These are phyloP conservation scores for Sisyra nigra DNA, from an alignment of 2,888 invertebrate genomes.

Conservation along the genomic window DNA sequence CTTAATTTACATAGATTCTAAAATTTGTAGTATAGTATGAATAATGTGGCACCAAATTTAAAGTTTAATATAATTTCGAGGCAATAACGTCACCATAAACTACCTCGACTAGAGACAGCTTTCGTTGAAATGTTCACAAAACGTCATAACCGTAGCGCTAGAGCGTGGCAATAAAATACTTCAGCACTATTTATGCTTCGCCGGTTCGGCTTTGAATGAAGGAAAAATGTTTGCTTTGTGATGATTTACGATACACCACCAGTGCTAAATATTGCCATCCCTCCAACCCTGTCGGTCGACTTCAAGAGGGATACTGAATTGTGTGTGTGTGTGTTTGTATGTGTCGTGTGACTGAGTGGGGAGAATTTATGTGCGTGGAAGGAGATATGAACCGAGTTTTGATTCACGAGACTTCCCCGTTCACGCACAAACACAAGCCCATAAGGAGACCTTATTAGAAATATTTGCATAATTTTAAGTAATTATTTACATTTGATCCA, in stretches of 20 bases:
- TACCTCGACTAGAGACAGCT: background rate
- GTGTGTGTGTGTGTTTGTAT: too few species aligned
- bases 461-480: too few species aligned
- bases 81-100: background rate
- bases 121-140: slow-evolving; percentile 4
- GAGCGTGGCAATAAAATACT: slow-evolving; percentile 7
- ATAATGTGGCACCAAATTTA: slow-evolving; percentile 1
- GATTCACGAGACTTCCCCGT: too few species aligned
- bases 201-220: slow-evolving; percentile 11
- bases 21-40: background rate
- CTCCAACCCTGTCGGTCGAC: slow-evolving; percentile 1
- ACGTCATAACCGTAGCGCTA: slow-evolving; percentile 1
- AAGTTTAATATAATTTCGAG: background rate
- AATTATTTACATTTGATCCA: too few species aligned
- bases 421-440: too few species aligned
- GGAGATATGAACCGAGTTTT: too few species aligned
- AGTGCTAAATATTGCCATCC: slow-evolving; percentile 18
- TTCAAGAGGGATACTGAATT: background rate
- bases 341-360: too few species aligned
- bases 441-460: too few species aligned
- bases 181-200: slow-evolving; percentile 7
- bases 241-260: slow-evolving; percentile 20
- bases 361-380: too few species aligned
- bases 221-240: slow-evolving; percentile 18
- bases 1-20: too few species aligned